phyloP scores from a whole-genome alignment of 1,140 invertebrate genomes.

The Bilobella aurantiaca region DNA sequence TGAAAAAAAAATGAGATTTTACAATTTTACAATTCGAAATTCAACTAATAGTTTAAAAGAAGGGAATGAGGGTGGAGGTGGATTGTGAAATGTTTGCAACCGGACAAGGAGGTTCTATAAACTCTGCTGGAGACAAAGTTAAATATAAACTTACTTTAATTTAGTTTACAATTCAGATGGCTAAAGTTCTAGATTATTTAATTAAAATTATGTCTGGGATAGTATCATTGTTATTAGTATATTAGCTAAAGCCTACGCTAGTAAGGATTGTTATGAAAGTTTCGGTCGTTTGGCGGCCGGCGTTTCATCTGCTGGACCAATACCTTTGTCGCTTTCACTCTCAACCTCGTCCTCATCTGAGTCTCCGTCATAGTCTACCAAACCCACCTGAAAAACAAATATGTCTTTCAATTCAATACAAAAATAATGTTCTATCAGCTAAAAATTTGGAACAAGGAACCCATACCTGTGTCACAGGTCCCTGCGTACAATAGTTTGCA shows the following conservation, averaged over 20 bases:
- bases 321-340: slow-evolving; percentile 48
- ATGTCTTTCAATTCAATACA: no score
- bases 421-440: slow-evolving; percentile 14
- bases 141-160: not conserved
- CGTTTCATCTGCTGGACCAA: slow-evolving; percentile 35
- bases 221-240: not conserved
- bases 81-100: no score
- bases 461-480: slow-evolving; percentile 33
- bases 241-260: not conserved
- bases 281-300: slow-evolving; percentile 50
- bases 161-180: not conserved
- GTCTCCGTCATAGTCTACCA: slow-evolving; percentile 92
- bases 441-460: not conserved
- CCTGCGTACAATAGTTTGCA: slow-evolving; percentile 25
- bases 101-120: no score
- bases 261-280: slow-evolving; percentile 38
- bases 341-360: slow-evolving; percentile 81
- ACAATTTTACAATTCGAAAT: not conserved
- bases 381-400: slow-evolving; percentile 57
- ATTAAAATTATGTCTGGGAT: not conserved
- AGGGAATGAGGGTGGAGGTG: not conserved
- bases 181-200: not conserved
- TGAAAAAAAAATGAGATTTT: not conserved
- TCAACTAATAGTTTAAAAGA: not conserved
- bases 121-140: no score